Evolutionary conservation across 2,888 invertebrate genomes (phyloP), one percentile per base, ranked within the genome.

Genomic region (Merodon equestris): DNA sequence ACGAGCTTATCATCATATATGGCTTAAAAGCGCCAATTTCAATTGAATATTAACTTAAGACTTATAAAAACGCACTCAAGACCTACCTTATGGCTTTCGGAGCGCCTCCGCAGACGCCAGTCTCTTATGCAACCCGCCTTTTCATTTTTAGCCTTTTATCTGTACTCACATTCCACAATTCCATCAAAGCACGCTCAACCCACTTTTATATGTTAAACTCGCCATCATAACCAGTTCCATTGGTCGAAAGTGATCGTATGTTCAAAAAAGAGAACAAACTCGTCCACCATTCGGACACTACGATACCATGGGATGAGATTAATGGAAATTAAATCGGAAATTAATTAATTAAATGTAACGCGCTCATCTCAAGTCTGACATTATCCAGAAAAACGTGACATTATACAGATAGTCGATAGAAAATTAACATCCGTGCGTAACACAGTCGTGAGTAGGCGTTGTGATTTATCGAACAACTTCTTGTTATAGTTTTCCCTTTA

Each of bases 391-490:
- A 47, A 36, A 15, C 17, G 45, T 9, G 0, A 42, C 38, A 73
- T 60, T 73, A 74, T 74, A 67, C 34, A 68, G 56, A 74, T 68
- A 40, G 40, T n/a, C 53, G 34, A 27, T 38, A 36, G 17, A 36
- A 47, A 48, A 27, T 54, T 67, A 27, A 14, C 34, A 19, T 50
- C n/a, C 14, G 38, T 19, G 53, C 63, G 53, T 51, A 61, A 63
- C 56, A 44, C 40, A 5, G 38, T 15, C 57, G 14, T 42, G 58
- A 51, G 76, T 76, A 56, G 76, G 76, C 44, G 76, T 53, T 9
- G 34, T 71, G 76, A 76, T 76, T 71, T 76, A 76, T 71, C 50
- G 60, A 40, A 44, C 56, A 38, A 34, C 71, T 66, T 70, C 47
- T 64, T 45, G 75, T 58, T 60, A 58, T 47, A 50, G 34, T 50